Evolutionary conservation across 2,888 invertebrate species (phyloP).

Genomic region (Anoplius nigerrimus): DNA sequence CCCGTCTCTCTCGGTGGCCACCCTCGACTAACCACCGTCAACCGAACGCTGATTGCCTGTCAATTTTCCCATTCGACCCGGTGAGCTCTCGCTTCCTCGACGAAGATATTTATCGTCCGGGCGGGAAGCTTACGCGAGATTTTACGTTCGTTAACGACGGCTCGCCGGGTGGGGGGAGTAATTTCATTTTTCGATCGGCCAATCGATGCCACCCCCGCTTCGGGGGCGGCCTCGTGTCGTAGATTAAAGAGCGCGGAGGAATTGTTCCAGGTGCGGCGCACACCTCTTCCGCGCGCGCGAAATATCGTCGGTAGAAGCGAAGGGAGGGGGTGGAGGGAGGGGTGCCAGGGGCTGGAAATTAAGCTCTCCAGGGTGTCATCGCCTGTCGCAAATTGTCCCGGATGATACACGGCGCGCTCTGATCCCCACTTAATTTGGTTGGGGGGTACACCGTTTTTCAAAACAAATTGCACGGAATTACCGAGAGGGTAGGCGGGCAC

Average conservation of each 20-base stretch:
- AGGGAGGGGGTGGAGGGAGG: not conserved
- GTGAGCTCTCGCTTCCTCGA: no score
- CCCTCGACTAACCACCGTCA: no score
- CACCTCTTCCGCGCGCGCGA: constrained; percentile 3
- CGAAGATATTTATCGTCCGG: no score
- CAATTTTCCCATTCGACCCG: no score
- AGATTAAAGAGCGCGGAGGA: constrained; percentile 20
- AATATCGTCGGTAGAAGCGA: constrained; percentile 20
- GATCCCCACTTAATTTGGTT: constrained; percentile 26
- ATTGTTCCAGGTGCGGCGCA: not conserved
- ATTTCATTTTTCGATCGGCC: not conserved
- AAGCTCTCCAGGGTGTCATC: constrained; percentile 26
- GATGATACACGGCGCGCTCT: constrained; percentile 20
- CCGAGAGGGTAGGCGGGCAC: not conserved
- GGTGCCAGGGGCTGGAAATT: constrained; percentile 18
- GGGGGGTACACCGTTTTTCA: constrained; percentile 17
- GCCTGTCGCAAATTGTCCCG: constrained; percentile 15
- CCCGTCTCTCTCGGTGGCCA: no score
- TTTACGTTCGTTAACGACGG: no score
- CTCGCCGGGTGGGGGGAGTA: no score
- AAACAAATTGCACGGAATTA: constrained; percentile 27
- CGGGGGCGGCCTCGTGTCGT: not conserved
- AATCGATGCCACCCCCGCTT: not conserved
- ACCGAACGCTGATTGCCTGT: no score
- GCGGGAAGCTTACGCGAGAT: no score